Percentiles rank a stretch among this genome's conserved stretches.
These are phyloP conservation scores for Halcyon chelicuti DNA, from an alignment of 2,797 vertebrate species.

Conservation along the genomic window DNA sequence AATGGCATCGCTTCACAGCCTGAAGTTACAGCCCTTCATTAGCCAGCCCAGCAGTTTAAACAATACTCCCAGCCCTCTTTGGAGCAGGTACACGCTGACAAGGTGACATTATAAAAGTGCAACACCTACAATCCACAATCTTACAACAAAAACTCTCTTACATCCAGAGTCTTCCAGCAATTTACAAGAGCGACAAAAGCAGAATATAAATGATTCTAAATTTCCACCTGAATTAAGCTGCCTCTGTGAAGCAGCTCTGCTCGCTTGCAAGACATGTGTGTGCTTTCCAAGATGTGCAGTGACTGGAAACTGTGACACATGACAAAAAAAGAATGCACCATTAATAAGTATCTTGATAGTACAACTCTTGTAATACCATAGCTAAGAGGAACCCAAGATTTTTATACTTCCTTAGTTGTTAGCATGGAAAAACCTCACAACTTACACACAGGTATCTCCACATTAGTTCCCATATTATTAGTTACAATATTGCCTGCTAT, in stretches of 20 bases:
- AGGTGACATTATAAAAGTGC: slow-evolving; percentile 7
- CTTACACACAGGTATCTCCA: background rate
- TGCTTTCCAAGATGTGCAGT: background rate
- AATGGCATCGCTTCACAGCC: background rate
- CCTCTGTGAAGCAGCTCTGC: background rate
- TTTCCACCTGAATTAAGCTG: slow-evolving; percentile 1
- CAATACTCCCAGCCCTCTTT: background rate
- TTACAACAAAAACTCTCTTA: background rate
- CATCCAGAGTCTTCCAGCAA: background rate
- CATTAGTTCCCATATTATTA: background rate
- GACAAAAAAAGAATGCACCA: background rate
- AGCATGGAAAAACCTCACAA: background rate
- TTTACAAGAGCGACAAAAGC: background rate
- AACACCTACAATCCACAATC: background rate
- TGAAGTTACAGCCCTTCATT: background rate
- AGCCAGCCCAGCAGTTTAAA: slow-evolving; percentile 1
- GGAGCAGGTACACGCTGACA: background rate
- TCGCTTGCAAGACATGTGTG: background rate
- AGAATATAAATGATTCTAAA: background rate
- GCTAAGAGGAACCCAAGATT: background rate
- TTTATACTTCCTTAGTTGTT: background rate
- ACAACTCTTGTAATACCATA: background rate
- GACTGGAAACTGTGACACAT: background rate
- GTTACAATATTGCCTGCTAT: background rate
- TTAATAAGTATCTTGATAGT: background rate